These are phyloP conservation scores for Myiozetetes cayanensis DNA, from an alignment of 2,113 vertebrate genomes.

Conservation along the genomic window DNA sequence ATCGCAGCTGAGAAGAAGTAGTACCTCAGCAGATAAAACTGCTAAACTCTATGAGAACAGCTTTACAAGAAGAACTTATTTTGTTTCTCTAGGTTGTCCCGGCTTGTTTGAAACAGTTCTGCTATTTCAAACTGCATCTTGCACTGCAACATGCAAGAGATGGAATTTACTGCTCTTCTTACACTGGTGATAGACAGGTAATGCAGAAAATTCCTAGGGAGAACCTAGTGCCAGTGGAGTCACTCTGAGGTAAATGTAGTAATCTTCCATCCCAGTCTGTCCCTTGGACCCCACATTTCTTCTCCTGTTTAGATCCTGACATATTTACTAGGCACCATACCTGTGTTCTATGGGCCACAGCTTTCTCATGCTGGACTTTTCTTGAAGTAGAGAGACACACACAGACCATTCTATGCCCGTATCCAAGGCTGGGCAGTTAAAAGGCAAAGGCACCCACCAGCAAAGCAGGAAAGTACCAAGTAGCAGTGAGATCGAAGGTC, in stretches of 20 bases:
- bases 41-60: neutral
- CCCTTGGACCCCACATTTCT: neutral
- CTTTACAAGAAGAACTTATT: neutral
- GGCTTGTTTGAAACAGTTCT: neutral
- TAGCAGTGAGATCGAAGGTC: neutral
- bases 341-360: too few relatives aligned
- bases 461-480: neutral
- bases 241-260: neutral
- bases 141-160: neutral
- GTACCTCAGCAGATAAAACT: neutral
- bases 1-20: neutral
- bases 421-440: neutral
- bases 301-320: neutral
- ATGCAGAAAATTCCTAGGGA: neutral
- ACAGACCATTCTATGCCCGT: neutral
- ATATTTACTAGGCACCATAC: neutral
- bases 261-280: neutral
- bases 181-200: neutral
- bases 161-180: neutral
- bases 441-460: neutral
- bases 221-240: neutral
- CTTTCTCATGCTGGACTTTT: neutral
- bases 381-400: neutral
- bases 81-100: neutral
- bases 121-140: neutral